These are phyloP conservation scores for Rattus norvegicus DNA, from an alignment of 2,113 vertebrate genomes.

Conservation along the genomic window DNA sequence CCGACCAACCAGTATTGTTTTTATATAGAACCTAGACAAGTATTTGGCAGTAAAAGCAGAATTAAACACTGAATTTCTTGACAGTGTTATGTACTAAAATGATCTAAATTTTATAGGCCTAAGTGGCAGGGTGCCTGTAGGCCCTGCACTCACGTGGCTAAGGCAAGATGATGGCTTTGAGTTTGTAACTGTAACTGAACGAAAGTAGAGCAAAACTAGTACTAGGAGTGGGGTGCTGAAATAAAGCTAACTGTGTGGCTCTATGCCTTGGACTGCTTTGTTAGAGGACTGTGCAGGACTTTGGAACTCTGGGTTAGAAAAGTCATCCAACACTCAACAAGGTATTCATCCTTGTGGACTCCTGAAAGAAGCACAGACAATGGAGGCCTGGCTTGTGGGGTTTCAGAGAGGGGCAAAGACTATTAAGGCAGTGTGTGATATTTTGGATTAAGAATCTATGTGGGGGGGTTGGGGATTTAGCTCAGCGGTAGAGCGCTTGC, in stretches of 20 bases:
- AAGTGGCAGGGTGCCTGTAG: neutral
- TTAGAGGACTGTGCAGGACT: neutral
- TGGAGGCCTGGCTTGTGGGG: neutral
- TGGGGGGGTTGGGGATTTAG: no score
- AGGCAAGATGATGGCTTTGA: neutral
- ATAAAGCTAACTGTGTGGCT: neutral
- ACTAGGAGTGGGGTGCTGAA: neutral
- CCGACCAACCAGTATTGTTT: conserved; percentile 23
- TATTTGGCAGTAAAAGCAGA: conserved; percentile 44
- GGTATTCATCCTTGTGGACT: neutral
- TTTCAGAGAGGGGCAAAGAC: neutral
- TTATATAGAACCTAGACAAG: neutral
- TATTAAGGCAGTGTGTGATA: neutral
- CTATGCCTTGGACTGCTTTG: neutral
- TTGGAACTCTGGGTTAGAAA: neutral
- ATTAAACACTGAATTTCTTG: conserved; percentile 45
- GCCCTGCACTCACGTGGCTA: no score
- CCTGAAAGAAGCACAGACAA: neutral
- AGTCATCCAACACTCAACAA: neutral
- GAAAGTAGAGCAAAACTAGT: neutral
- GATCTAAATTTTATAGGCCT: neutral
- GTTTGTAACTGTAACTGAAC: neutral
- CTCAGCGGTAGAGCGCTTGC: no score
- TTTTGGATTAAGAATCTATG: neutral
- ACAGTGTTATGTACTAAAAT: conserved; percentile 40